Evolutionary conservation across 2,888 invertebrate genomes (phyloP), one percentile per base, ranked within the genome.

Genomic region (Steromphala cineraria): DNA sequence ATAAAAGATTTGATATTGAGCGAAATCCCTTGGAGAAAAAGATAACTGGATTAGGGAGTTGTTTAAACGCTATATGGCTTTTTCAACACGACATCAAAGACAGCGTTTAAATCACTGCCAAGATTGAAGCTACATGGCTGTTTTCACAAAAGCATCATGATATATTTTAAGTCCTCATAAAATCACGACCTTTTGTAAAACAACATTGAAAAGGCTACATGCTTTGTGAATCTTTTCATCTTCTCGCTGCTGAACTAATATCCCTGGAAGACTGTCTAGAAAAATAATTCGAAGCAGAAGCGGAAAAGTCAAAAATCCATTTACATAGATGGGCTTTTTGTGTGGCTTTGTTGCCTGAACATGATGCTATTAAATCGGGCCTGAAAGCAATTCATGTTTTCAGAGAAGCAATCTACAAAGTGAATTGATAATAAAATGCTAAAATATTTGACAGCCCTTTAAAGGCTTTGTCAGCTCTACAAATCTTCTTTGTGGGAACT

Each of bases 231-330:
- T 62, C 62, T 62, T 62, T 62, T 62, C 28, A 62, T 28, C 62
- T 62, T 62, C 28, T 17, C 13, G 7, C 28, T 10, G 21, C 21
- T 17, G 24, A 17, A 62, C 24, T 62, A 62, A 24, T 62, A 62
- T 62, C 28, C 28, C 62, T 24, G 15, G 28, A 62, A 62, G 62
- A 62, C 28, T 62, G 62, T 28, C 28, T 24, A 62, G 62, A 13
- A 62, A 62, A 62, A 62, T 62, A 62, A 62, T 62, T 62, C 28
- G 62, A 62, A 62, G 62, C 62, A 62, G 62, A 24, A 62, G 24
- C 28, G 15, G 46, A 24, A 62, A 28, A 62, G 62, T 24, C 62
- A 62, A 62, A 21, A 62, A 62, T 62, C 28, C 62, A 62, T 62
- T 28, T 21, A 62, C 62, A 62, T 62, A 62, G 62, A 24, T 28